Evolutionary conservation across 2,888 invertebrate species (phyloP), one percentile per base, ranked within the genome.

Genomic region (Eilema caniola): DNA sequence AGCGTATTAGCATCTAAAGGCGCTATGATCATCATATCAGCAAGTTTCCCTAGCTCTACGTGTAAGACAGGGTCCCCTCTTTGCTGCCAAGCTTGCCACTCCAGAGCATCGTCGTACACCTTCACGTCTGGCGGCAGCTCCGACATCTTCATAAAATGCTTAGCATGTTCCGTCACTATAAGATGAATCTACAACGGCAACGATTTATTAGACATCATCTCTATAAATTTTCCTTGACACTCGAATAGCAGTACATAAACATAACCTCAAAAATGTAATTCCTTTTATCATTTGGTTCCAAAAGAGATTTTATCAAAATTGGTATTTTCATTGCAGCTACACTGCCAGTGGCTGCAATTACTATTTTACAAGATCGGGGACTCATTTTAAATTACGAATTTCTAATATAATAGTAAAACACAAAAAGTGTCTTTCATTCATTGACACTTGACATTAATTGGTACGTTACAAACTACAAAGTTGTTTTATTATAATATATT

Each of bases 1-100:
- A 99, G 92, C 0, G 99, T 98, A 89, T 99, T 99, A 10, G 99
- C 99, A 95, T 99, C 99, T 37, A 99, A 93, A 0, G 99, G 99
- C 72, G 99, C 99, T 80, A 99, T 97, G 1, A 99, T 88, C 89
- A 99, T 95, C 57, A 99, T 84, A 90, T 99, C 98, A 0, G 99
- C 99, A 99, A 99, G 99, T 92, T 98, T 98, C 2, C 98, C 97
- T 20, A 99, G 96, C 80, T 99, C 99, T 80, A 99, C 98, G 86
- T 99, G 99, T 20, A 99, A 89, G 0, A 99, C 98, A 0, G 99
- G 99, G 95, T 99, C 99, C 0, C 98, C 98, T 70, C 99, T 96
- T 66, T 96, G 96, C 74, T 96, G 96, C 99, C 99, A 99, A 66
- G 96, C 95, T 0, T 95, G 92, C 99, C 99, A 99, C 93, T 99